phyloP scores from a whole-genome alignment of 2,888 invertebrate species.

The Lasioglossum calceatum region DNA sequence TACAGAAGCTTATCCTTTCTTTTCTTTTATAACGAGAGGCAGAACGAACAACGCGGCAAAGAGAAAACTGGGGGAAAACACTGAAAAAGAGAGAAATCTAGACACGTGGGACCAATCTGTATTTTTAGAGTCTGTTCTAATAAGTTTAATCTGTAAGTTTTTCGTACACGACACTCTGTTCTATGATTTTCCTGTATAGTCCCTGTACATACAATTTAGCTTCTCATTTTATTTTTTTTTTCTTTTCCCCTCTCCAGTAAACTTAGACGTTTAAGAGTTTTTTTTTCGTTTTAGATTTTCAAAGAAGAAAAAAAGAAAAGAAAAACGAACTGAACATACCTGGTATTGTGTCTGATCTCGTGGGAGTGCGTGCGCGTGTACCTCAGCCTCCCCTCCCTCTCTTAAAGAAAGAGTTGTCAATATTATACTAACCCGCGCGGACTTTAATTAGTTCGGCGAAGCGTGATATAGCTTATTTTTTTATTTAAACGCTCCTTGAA shows the following conservation, averaged over 20 bases:
- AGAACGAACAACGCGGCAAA: not conserved
- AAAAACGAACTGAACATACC: not conserved
- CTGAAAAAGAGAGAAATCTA: conserved; percentile 29
- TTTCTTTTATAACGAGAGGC: conserved; percentile 1
- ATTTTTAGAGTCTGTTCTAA: conserved; percentile 57
- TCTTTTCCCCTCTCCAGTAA: conserved; percentile 56
- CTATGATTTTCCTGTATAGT: conserved; percentile 68
- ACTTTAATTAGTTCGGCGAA: not conserved
- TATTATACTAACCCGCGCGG: not conserved
- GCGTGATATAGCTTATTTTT: conserved; percentile 5
- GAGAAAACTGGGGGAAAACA: not conserved
- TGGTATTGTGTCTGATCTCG: conserved; percentile 35
- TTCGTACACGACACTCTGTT: conserved; percentile 35
- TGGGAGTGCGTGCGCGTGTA: not conserved
- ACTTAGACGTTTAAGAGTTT: conserved; percentile 22
- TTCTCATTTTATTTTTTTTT: conserved; percentile 45
- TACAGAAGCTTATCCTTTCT: conserved; percentile 68
- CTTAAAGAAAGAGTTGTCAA: not conserved
- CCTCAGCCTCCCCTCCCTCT: not conserved
- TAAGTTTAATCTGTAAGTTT: conserved; percentile 63
- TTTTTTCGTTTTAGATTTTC: not conserved
- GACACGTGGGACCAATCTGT: conserved; percentile 75
- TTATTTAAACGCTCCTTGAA: not conserved
- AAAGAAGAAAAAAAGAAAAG: not conserved
- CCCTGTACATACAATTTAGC: conserved; percentile 64